Base-by-base conservation (phyloP, 2,113 vertebrate genomes). In the Percopsis transmontana region DNA sequence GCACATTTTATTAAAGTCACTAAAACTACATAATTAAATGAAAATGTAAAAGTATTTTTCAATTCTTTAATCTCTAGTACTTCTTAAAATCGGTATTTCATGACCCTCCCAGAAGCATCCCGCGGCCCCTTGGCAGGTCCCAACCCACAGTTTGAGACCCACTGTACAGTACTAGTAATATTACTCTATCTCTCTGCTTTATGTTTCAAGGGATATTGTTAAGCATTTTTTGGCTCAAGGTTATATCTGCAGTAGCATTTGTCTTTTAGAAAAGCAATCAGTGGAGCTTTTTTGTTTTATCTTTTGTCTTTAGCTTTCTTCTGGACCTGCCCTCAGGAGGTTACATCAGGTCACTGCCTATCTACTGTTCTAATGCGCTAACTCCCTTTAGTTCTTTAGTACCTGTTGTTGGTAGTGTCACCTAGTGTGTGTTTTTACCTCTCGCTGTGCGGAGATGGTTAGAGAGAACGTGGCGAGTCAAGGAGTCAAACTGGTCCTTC, bases 271-370 rank as follows among this genome's bases (percentile, higher is more conserved):
- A 55, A 50, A 33, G 20, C 44, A 27, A 10, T n/a, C 7, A 41
- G 56, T 41, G 10, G 56, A 38, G 16, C 59, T 18, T 6, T 58
- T 66, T 56, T 27, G 40, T 58, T 72, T 24, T 85, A 62, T 83
- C 66, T 81, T 66, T 76, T 86, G 72, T 87, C 66, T 90, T 74
- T 56, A 91, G 91, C 85, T 81, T 86, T 88, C 88, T 92, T 91
- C 73, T 90, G 89, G 87, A 91, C 68, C 70, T 92, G 90, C 74
- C 88, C 88, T 20, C 76, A 82, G 66, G 87, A 90, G 42, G 77
- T 83, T 84, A 81, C 74, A 55, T 87, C 88, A 91, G 91, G 89
- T 92, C 77, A 79, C 67, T 48, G 67, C 19, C 57, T 67, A 42
- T 69, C 54, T 68, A 50, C 33, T 72, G 47, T 72, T 71, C 59